phyloP scores from a whole-genome alignment of 2,797 vertebrate species.

The Carduelis carduelis region DNA sequence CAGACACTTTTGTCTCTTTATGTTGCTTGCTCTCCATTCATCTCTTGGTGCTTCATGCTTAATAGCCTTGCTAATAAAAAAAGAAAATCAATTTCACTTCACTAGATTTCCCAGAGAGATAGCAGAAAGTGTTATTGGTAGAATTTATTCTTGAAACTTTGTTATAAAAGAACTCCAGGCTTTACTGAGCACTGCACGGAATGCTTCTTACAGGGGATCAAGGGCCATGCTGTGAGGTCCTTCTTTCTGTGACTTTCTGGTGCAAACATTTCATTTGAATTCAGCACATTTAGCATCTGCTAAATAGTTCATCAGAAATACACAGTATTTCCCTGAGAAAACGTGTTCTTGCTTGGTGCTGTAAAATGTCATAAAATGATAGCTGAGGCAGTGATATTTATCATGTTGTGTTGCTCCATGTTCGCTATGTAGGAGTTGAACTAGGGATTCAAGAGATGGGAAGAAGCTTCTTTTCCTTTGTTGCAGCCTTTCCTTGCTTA shows the following conservation, averaged over 20 bases:
- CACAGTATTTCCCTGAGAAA: background rate
- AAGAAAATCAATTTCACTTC: slow-evolving; percentile 71
- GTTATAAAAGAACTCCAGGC: slow-evolving; percentile 4
- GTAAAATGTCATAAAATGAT: background rate
- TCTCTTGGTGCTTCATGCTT: slow-evolving; percentile 55
- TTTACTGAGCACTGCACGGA: background rate
- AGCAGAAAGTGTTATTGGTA: slow-evolving; percentile 25
- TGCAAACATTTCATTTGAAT: background rate
- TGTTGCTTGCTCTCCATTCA: slow-evolving; percentile 46
- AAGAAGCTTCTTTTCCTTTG: background rate
- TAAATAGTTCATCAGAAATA: background rate
- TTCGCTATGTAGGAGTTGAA: background rate
- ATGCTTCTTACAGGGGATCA: background rate
- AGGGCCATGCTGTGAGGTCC: background rate
- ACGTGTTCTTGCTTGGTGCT: background rate
- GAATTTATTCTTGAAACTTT: slow-evolving; percentile 52
- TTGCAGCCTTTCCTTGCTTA: background rate
- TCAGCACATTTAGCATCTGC: background rate
- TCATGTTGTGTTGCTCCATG: background rate
- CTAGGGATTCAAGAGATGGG: background rate
- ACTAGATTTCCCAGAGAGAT: slow-evolving; percentile 59
- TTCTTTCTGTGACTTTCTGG: background rate
- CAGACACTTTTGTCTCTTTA: slow-evolving; percentile 6
- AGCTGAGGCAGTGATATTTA: background rate
- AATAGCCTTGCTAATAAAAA: slow-evolving; percentile 67